Evolutionary conservation across 2,113 vertebrate genomes (phyloP), one percentile per base, ranked within the genome.

Genomic region (Thamnaconus septentrionalis): DNA sequence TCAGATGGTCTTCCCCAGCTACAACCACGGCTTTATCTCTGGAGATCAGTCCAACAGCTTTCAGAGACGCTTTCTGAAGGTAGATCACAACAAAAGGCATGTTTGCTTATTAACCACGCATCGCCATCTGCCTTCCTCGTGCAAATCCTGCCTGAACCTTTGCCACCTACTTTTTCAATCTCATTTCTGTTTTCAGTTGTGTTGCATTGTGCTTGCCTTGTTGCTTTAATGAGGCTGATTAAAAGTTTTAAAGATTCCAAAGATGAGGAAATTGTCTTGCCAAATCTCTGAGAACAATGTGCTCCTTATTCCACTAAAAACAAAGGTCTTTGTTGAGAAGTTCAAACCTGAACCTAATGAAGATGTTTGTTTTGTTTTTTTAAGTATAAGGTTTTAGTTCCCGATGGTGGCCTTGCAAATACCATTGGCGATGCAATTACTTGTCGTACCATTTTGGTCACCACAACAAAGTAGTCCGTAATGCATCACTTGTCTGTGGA

Each of bases 1-100:
- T 64, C 70, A 97, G 96, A 96, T 96, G 96, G 94, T 94, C 87
- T 98, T 96, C 68, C 95, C 95, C 44, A 86, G 88, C 56, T 93
- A 94, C 81, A 93, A 77, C 80, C 92, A 94, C 0, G 87, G 94
- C 90, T 96, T 96, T 91, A 87, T 96, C 78, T 91, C 93, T 40
- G 70, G 93, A 51, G 95, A 97, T 65, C 94, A 92, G 63, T 92
- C 89, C 45, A 81, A 61, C 53, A 88, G 64, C 69, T 94, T 93
- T 93, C 93, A 87, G 82, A 93, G 91, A 66, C 92, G 88, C n/a
- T 67, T 96, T 81, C 89, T 97, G 85, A 97, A 97, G 96, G 96
- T 98, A 96, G 91, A 80, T 48, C 52, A 57, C 66, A 53, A 85
- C 75, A 73, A 0, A 9, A 85, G 52, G 79, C 50, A 67, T 53